Base-by-base conservation (phyloP, 2,797 vertebrate species). In the Pelochelys cantorii region DNA sequence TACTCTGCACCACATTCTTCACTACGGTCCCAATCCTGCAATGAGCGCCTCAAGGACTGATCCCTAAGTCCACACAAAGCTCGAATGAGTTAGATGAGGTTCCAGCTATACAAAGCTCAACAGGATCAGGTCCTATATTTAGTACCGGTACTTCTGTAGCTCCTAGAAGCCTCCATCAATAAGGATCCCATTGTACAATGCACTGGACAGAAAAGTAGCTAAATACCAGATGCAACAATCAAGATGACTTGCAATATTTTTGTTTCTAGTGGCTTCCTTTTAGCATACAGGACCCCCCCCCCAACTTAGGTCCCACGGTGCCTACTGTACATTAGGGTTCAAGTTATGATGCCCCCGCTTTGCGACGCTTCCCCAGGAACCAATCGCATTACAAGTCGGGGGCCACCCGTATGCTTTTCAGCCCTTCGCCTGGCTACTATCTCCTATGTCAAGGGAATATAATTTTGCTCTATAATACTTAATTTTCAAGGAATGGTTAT, bases 401-500 rank as follows among this genome's bases (percentile, higher is more conserved):
- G 42, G 42, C 42, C 42, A 8, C 42, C 42, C 8, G 42, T 48
- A 48, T 29, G 27, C 29, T 94, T 29, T 18, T 56, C 37, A 54
- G n/a, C 27, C 29, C 34, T 59, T 92, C 65, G 91, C 42, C 82
- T 62, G 80, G 34, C 55, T 85, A 92, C 75, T 84, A 37, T 65
- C n/a, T 4, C 25, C 65, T 82, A 91, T 55, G 78, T n/a, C 18
- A 79, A 94, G 90, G 31, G 37, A 93, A 91, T 12, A 89, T 20
- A 79, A 56, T 85, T 79, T 90, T 95, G 55, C 59, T 85, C 77
- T 29, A 53, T 48, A 79, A 96, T 92, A 37, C 54, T 74, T 55
- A 79, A 89, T 86, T 91, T 95, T 95, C 93, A 71, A 95, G 84
- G 93, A 96, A 86, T 57, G 60, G 78, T 79, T 79, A 85, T 97